A percentile compares a stretch with the other conserved stretches of the same genome.
Evolutionary conservation across 2,888 invertebrate species (phyloP).

Genomic region (Troilus luridus): DNA sequence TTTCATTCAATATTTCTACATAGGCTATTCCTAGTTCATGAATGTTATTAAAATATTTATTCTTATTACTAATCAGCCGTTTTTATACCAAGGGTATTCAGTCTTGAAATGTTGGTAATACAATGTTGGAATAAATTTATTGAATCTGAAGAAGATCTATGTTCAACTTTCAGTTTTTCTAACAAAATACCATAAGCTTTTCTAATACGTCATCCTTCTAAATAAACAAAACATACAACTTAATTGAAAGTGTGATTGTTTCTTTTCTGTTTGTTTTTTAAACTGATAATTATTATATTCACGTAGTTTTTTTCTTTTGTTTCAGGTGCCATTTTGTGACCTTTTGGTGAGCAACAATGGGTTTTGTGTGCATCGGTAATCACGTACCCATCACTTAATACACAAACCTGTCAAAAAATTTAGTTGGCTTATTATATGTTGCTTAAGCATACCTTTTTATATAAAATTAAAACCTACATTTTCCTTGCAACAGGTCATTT

Average conservation of each 20-base stretch:
- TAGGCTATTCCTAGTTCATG: not conserved
- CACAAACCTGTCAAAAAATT: constrained; percentile 62
- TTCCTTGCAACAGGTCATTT: not conserved
- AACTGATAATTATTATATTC: not conserved
- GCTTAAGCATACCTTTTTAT: constrained; percentile 17
- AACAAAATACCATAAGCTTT: no score
- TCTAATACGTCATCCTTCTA: not conserved
- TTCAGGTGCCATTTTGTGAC: constrained; percentile 92
- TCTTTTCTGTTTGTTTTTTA: not conserved
- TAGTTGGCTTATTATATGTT: constrained; percentile 46
- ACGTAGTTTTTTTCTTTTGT: constrained; percentile 52
- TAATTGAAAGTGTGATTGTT: not conserved
- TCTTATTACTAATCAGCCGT: not conserved
- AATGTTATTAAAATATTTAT: not conserved
- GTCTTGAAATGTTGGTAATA: no score
- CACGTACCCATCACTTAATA: constrained; percentile 65
- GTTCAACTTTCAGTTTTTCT: no score
- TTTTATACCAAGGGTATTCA: not conserved
- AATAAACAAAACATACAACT: not conserved
- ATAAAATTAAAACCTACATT: not conserved
- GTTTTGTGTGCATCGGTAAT: constrained; percentile 95
- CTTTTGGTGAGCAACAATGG: constrained; percentile 95
- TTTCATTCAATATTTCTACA: no score
- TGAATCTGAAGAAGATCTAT: no score
- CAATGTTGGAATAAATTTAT: no score